These are phyloP conservation scores for Eurosta solidaginis DNA, from an alignment of 1,140 invertebrate genomes.

Conservation along the genomic window DNA sequence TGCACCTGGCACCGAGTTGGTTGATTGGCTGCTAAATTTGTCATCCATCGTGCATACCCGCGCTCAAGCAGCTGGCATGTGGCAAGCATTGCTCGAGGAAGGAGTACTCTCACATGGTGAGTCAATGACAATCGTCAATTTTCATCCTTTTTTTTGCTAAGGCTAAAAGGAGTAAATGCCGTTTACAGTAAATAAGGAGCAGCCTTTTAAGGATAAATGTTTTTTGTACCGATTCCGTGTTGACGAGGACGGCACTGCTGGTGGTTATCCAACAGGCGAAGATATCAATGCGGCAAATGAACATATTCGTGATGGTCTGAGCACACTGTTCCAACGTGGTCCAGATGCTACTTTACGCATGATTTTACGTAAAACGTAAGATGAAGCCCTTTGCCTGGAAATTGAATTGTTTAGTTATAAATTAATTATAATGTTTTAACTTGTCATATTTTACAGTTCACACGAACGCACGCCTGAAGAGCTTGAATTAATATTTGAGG, in stretches of 20 bases:
- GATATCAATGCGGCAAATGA: constrained; percentile 69
- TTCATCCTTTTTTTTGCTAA: neutral
- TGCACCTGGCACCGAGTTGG: constrained; percentile 72
- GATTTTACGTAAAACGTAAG: constrained; percentile 82
- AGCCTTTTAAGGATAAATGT: constrained; percentile 84
- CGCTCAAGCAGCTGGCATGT: constrained; percentile 78
- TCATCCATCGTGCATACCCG: constrained; percentile 66
- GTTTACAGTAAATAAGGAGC: constrained; percentile 72
- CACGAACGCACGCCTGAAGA: constrained; percentile 79
- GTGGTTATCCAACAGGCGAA: constrained; percentile 62
- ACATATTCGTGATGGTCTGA: constrained; percentile 71
- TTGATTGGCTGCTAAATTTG: constrained; percentile 75
- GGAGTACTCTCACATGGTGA: constrained; percentile 78
- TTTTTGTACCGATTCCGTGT: constrained; percentile 81
- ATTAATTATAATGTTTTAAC: neutral
- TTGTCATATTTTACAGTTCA: constrained; percentile 60
- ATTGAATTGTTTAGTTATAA: neutral
- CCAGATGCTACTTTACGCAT: constrained; percentile 79
- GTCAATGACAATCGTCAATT: constrained; percentile 31
- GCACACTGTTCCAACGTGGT: constrained; percentile 70
- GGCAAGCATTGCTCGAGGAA: constrained; percentile 84
- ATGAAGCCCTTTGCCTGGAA: constrained; percentile 18
- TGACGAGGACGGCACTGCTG: constrained; percentile 67
- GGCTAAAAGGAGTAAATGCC: neutral
- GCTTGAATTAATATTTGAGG: constrained; percentile 84